Percentiles rank a stretch among this genome's conserved stretches.
These are phyloP conservation scores for Tetragonisca angustula DNA, from an alignment of 2,888 invertebrate species.

Conservation along the genomic window DNA sequence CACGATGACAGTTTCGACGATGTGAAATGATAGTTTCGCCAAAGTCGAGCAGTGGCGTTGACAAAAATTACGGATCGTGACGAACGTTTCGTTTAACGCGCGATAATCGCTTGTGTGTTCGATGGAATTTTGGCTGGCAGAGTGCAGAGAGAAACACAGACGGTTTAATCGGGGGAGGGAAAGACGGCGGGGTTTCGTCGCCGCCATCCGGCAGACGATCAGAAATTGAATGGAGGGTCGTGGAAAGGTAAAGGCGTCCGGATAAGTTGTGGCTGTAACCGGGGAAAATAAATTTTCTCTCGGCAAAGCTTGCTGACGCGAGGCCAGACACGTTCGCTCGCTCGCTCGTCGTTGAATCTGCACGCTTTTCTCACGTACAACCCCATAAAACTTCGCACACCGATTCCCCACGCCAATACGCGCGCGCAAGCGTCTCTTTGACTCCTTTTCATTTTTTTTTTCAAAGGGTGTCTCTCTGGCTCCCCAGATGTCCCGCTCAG, in stretches of 20 bases:
- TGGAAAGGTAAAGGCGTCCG: conserved; percentile 49
- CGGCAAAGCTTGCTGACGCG: conserved; percentile 50
- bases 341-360: conserved; percentile 41
- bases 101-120: not conserved
- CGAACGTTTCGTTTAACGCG: no score
- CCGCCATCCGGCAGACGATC: conserved; percentile 54
- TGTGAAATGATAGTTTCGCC: no score
- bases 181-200: conserved; percentile 31
- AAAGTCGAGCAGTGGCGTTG: no score
- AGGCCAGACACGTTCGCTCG: conserved; percentile 50
- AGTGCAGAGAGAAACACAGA: not conserved
- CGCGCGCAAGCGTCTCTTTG: not conserved
- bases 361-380: conserved; percentile 16
- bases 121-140: not conserved
- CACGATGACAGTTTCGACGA: no score
- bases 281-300: conserved; percentile 69
- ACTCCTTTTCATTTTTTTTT: not conserved
- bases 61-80: no score
- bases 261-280: conserved; percentile 67
- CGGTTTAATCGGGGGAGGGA: conserved; percentile 19
- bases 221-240: conserved; percentile 65
- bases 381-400: conserved; percentile 28
- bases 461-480: not conserved
- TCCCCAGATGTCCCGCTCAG: no score
- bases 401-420: not conserved